These are phyloP conservation scores for Cassiopea xamachana DNA, from an alignment of 30 jellyfish, hydroid and myxozoan genomes.

Conservation along the genomic window DNA sequence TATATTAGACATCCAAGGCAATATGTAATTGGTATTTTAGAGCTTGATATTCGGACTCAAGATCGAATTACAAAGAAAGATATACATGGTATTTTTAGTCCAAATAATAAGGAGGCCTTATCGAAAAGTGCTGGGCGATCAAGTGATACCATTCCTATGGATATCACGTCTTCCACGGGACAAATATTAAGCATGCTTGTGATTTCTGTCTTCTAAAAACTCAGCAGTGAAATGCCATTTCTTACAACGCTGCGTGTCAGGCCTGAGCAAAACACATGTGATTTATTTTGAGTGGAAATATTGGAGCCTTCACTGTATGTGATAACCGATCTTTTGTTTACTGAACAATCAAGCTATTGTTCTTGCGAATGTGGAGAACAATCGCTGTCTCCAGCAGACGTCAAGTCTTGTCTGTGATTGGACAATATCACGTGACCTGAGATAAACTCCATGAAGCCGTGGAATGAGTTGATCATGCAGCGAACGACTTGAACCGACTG, in stretches of 20 bases:
- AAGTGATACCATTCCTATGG: background rate
- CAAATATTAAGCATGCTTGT: background rate
- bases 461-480: constrained; percentile 67
- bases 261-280: constrained; percentile 54
- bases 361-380: constrained; percentile 35
- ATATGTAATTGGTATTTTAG: too few species aligned
- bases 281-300: constrained; percentile 64
- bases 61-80: background rate
- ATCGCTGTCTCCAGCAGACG: constrained; percentile 82
- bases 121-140: background rate
- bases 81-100: too few species aligned
- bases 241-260: constrained; percentile 18
- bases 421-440: constrained; percentile 82
- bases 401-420: constrained; percentile 80
- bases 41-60: background rate
- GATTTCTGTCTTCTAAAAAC: background rate
- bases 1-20: too few species aligned
- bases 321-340: constrained; percentile 74
- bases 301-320: constrained; percentile 84
- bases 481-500: constrained; percentile 49
- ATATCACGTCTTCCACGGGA: background rate
- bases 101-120: background rate
- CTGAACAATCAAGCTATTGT: constrained; percentile 67
- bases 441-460: constrained; percentile 62
- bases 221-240: background rate